Evolutionary conservation across 2,888 invertebrate species (phyloP).

Genomic region (Drosophila diplacantha): DNA sequence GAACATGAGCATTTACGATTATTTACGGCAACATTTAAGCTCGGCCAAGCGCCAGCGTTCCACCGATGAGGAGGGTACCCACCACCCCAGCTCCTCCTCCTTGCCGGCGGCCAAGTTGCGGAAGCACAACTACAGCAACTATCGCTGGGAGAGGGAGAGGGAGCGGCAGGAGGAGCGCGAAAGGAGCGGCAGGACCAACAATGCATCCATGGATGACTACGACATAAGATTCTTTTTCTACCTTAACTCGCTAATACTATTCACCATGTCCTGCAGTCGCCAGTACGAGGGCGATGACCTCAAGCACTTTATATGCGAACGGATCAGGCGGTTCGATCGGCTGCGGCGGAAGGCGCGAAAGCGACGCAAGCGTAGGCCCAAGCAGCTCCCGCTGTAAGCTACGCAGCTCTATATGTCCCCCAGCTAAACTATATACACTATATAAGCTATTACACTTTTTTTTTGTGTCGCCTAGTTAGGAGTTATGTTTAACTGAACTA

Average conservation of each 20-base stretch:
- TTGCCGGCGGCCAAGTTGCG: slow-evolving; percentile 43
- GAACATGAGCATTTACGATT: slow-evolving; percentile 59
- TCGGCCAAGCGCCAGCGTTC: slow-evolving; percentile 46
- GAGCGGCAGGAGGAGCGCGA: slow-evolving; percentile 17
- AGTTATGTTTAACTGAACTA: slow-evolving; percentile 33
- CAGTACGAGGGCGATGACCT: slow-evolving; percentile 65
- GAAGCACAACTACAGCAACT: slow-evolving; percentile 42
- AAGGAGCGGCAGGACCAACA: slow-evolving; percentile 16
- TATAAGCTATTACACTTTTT: slow-evolving; percentile 7
- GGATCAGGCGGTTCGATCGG: slow-evolving; percentile 67
- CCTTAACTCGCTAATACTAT: slow-evolving; percentile 72
- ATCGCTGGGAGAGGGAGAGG: slow-evolving; percentile 22
- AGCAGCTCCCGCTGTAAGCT: slow-evolving; percentile 18
- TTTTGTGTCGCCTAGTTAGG: slow-evolving; percentile 37
- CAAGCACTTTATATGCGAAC: slow-evolving; percentile 67
- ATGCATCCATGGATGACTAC: slow-evolving; percentile 46
- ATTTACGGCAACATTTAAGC: slow-evolving; percentile 48
- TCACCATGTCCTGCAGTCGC: slow-evolving; percentile 64
- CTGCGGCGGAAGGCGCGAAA: slow-evolving; percentile 69
- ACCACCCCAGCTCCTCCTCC: neutral
- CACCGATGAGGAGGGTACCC: neutral
- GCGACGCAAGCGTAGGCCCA: slow-evolving; percentile 51
- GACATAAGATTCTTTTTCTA: slow-evolving; percentile 74
- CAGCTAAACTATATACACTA: slow-evolving; percentile 14
- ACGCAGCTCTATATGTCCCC: slow-evolving; percentile 1